These are phyloP conservation scores for Hephaestus fuliginosus DNA, from an alignment of 2,797 vertebrate genomes.

Conservation along the genomic window DNA sequence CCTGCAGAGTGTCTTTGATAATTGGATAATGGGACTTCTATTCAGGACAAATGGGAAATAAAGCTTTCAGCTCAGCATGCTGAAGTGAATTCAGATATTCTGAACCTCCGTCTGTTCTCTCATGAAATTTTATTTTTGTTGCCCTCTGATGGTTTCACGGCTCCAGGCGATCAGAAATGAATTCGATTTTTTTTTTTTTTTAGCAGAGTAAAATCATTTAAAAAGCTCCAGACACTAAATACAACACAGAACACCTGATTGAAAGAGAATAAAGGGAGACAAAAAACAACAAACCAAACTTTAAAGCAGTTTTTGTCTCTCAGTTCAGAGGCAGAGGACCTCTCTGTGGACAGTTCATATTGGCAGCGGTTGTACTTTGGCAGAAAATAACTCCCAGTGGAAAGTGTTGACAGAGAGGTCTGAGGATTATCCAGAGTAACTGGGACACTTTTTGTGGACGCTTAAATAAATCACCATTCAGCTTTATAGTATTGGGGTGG, in stretches of 20 bases:
- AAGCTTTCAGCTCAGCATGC: neutral
- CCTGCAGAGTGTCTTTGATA: neutral
- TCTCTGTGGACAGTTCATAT: neutral
- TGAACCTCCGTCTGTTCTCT: conserved; percentile 2
- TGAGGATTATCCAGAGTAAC: conserved; percentile 27
- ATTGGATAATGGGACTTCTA: neutral
- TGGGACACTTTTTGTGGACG: conserved; percentile 23
- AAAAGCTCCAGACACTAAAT: conserved; percentile 4
- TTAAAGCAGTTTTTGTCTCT: neutral
- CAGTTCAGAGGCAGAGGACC: neutral
- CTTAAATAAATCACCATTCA: conserved; percentile 31
- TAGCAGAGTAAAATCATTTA: conserved; percentile 4
- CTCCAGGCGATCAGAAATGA: neutral
- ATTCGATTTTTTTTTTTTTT: conserved; percentile 4
- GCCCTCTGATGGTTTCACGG: conserved; percentile 7
- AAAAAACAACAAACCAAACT: neutral
- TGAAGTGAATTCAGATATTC: conserved; percentile 6
- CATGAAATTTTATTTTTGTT: conserved; percentile 17
- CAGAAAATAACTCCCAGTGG: neutral
- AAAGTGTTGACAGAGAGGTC: conserved; percentile 27
- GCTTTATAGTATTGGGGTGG: neutral
- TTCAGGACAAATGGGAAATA: neutral
- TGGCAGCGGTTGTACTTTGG: neutral
- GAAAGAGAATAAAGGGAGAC: neutral
- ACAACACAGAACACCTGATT: neutral